phyloP scores from a whole-genome alignment of 2,113 vertebrate species.

The Oxyura jamaicensis region DNA sequence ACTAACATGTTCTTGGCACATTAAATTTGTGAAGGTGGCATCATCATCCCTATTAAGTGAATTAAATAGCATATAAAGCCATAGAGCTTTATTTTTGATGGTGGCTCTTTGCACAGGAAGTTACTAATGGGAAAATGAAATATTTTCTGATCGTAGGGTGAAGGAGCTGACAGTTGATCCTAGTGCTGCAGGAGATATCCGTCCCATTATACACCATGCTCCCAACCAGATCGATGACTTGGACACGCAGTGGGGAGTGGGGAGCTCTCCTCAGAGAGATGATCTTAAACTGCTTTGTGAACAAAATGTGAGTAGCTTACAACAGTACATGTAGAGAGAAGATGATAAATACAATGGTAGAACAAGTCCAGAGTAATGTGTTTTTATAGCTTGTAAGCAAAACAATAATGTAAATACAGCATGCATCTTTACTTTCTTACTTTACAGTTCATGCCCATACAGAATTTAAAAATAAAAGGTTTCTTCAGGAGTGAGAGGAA shows the following conservation, averaged over 20 bases:
- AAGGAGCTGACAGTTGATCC: constrained; percentile 89
- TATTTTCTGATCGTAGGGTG: constrained; percentile 76
- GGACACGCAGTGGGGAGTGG: constrained; percentile 96
- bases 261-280: constrained; percentile 96
- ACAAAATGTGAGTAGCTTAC: constrained; percentile 89
- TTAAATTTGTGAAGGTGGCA: constrained; percentile 74
- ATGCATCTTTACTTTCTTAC: not conserved
- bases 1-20: not conserved
- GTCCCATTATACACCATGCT: constrained; percentile 82
- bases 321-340: not conserved
- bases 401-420: not conserved
- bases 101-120: not conserved
- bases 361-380: not conserved
- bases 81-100: constrained; percentile 26
- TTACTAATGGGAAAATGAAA: constrained; percentile 30
- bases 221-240: constrained; percentile 91
- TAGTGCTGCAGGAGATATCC: constrained; percentile 75
- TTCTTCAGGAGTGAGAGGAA: not conserved
- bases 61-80: constrained; percentile 17
- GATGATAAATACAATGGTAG: not conserved
- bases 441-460: not conserved
- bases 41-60: constrained; percentile 47
- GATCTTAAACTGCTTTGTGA: constrained; percentile 98
- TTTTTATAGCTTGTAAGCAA: not conserved
- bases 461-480: not conserved